Conservation (phyloP, 2,113 vertebrate genomes). For the Cyanoderma ruficeps region DNA sequence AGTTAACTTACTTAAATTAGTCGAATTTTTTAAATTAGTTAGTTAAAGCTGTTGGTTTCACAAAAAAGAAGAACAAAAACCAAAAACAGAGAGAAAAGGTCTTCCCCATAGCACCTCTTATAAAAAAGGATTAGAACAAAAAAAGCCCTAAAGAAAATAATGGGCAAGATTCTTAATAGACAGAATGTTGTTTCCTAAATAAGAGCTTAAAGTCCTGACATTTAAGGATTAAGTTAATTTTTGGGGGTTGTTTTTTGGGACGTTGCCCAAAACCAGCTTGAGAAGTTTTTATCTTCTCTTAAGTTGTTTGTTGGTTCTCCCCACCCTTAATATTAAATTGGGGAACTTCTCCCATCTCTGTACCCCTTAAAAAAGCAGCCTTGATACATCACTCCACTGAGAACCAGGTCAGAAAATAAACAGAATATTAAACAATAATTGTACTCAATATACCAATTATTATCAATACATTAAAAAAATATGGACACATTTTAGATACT, state of each 20-base stretch:
- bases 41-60: not conserved
- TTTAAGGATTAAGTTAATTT: not conserved
- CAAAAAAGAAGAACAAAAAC: not conserved
- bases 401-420: not conserved
- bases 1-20: not conserved
- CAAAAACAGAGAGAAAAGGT: fast-evolving
- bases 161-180: not conserved
- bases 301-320: not conserved
- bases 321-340: not conserved
- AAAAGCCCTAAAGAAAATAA: not conserved
- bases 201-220: not conserved
- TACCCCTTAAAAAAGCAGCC: not conserved
- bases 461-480: not conserved
- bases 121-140: not conserved
- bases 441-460: not conserved
- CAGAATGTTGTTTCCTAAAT: not conserved
- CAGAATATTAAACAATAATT: not conserved
- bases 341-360: not conserved
- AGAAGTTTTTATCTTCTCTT: not conserved
- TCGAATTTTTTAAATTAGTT: not conserved
- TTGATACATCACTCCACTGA: not conserved
- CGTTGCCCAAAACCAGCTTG: not conserved
- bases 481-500: not conserved
- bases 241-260: not conserved
- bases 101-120: not conserved